These are phyloP conservation scores for Oscheius sp. DNA, from an alignment of 2,888 invertebrate species.

Conservation along the genomic window DNA sequence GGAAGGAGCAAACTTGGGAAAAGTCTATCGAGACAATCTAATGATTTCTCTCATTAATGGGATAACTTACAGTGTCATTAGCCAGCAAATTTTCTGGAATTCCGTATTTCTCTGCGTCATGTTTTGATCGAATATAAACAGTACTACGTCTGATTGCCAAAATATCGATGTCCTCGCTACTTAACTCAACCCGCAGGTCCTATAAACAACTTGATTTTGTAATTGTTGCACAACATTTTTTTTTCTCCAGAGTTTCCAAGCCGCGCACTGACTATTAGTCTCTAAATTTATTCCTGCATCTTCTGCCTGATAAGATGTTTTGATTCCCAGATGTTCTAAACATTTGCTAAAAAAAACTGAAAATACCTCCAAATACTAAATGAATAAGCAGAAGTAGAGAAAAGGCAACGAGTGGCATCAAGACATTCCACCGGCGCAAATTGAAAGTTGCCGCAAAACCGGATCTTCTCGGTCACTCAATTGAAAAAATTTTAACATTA, in stretches of 20 bases:
- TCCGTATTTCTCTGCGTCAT: slow-evolving; percentile 38
- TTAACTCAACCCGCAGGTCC: slow-evolving; percentile 32
- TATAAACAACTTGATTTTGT: background rate
- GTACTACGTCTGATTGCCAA: slow-evolving; percentile 39
- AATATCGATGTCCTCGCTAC: slow-evolving; percentile 45
- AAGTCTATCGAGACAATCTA: slow-evolving; percentile 44
- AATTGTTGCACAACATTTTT: slow-evolving; percentile 31
- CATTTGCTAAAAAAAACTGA: background rate
- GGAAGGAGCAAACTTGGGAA: slow-evolving; percentile 45
- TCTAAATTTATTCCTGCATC: slow-evolving; percentile 45
- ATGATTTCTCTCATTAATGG: background rate
- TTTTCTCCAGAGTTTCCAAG: slow-evolving; percentile 52
- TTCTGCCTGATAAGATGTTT: slow-evolving; percentile 54
- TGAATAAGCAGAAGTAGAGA: background rate
- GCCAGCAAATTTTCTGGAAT: slow-evolving; percentile 40
- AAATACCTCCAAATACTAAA: background rate
- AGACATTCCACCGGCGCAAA: slow-evolving; percentile 27
- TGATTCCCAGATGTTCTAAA: slow-evolving; percentile 37
- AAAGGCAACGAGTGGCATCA: slow-evolving; percentile 9
- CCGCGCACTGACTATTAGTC: slow-evolving; percentile 46
- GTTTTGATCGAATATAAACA: slow-evolving; percentile 37
- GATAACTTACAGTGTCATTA: slow-evolving; percentile 36
- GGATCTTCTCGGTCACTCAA: slow-evolving; percentile 22
- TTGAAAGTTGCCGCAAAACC: slow-evolving; percentile 27
- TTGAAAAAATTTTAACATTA: background rate